Evolutionary conservation across 2,888 invertebrate genomes (phyloP).

Genomic region (Torymus texanus): DNA sequence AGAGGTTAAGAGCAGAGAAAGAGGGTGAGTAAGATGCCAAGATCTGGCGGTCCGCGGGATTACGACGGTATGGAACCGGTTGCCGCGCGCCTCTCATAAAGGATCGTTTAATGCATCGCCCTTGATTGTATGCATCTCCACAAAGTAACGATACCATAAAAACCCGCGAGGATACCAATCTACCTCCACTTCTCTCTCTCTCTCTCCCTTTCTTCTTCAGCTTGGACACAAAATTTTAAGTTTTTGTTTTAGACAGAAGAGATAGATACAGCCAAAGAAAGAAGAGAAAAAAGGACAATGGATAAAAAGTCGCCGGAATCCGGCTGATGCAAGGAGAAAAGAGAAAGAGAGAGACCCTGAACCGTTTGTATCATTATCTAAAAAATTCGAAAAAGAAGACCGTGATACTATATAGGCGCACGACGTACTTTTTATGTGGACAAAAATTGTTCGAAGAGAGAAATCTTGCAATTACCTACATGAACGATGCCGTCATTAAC

Average conservation of each 20-base stretch:
- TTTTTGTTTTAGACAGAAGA: conserved; percentile 18
- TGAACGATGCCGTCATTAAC: background rate
- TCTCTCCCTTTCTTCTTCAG: too few species aligned
- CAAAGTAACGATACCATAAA: conserved; percentile 57
- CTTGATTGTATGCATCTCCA: conserved; percentile 59
- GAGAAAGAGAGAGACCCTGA: background rate
- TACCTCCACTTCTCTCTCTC: conserved; percentile 33
- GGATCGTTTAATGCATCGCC: conserved; percentile 61
- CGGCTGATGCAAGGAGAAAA: background rate
- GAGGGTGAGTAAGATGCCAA: conserved; percentile 55
- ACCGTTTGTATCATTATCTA: conserved; percentile 24
- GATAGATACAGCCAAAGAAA: conserved; percentile 32
- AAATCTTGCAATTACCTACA: background rate
- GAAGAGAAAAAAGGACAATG: conserved; percentile 28
- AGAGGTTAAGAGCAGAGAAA: conserved; percentile 15
- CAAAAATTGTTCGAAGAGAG: conserved; percentile 1
- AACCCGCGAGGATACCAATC: conserved; percentile 51
- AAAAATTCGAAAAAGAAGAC: conserved; percentile 21
- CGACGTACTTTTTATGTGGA: background rate
- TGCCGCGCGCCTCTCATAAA: conserved; percentile 57
- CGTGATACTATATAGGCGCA: background rate
- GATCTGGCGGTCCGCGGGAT: conserved; percentile 58
- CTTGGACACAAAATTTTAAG: conserved; percentile 21
- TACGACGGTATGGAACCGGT: conserved; percentile 60
- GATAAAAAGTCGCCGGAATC: conserved; percentile 21